These are phyloP conservation scores for Sterrhoptilus dennistouni DNA, from an alignment of 2,113 vertebrate genomes.

Conservation along the genomic window DNA sequence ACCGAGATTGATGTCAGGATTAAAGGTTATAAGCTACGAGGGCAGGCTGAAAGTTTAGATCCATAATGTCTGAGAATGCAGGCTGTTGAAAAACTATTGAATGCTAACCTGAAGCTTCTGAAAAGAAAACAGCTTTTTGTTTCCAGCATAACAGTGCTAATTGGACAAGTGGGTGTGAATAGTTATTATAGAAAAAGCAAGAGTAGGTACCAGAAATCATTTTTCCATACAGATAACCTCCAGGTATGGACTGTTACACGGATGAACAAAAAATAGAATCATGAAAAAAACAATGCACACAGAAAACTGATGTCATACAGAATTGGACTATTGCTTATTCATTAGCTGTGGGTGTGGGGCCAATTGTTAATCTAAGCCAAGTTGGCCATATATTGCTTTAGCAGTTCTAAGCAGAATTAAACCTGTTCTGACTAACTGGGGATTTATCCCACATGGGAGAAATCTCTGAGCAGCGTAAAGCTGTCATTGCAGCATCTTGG, in stretches of 20 bases:
- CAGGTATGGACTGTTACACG: not conserved
- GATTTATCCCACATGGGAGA: slow-evolving; percentile 18
- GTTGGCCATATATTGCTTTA: not conserved
- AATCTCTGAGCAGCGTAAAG: not conserved
- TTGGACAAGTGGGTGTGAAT: slow-evolving; percentile 41
- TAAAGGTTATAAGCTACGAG: slow-evolving; percentile 65
- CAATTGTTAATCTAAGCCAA: not conserved
- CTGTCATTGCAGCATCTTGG: slow-evolving; percentile 20
- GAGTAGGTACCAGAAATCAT: not conserved
- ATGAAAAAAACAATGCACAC: not conserved
- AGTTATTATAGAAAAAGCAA: slow-evolving; percentile 35
- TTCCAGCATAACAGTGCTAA: slow-evolving; percentile 16
- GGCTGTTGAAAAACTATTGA: slow-evolving; percentile 20
- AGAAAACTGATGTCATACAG: not conserved
- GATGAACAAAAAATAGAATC: not conserved
- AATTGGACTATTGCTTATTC: not conserved
- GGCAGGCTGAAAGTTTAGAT: slow-evolving; percentile 47
- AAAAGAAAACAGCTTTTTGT: not conserved
- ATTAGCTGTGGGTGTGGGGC: not conserved
- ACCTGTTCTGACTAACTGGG: slow-evolving; percentile 6
- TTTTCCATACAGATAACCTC: not conserved
- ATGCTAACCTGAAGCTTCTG: not conserved
- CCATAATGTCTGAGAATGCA: slow-evolving; percentile 7
- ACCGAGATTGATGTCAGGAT: slow-evolving; percentile 45
- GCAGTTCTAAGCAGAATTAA: slow-evolving; percentile 3